phyloP scores from a whole-genome alignment of 2,113 vertebrate genomes.

The Caranx melampygus region DNA sequence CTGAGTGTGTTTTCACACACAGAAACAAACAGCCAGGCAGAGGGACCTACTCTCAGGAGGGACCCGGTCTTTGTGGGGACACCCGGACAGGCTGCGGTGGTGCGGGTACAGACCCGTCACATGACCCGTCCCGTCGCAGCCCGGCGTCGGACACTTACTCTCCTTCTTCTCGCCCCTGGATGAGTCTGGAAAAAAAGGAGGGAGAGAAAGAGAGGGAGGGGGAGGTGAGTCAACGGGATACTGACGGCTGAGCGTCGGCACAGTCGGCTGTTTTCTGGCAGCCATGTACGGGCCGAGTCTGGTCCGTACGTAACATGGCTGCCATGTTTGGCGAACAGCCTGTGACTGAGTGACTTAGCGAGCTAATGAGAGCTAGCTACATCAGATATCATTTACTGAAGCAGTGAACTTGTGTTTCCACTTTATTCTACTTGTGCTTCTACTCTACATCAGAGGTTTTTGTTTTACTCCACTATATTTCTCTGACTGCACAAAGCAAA shows the following conservation, averaged over 20 bases:
- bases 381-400: too few species aligned
- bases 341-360: background rate
- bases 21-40: slow-evolving; percentile 3
- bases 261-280: background rate
- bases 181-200: slow-evolving; percentile 85
- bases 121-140: slow-evolving; percentile 97
- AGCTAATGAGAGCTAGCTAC: too few species aligned
- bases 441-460: too few species aligned
- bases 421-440: background rate
- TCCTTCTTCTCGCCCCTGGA: slow-evolving; percentile 99
- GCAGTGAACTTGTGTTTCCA: background rate
- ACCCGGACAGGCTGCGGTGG: slow-evolving; percentile 99
- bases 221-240: background rate
- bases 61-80: slow-evolving; percentile 99
- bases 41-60: slow-evolving; percentile 97
- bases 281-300: background rate
- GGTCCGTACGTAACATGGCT: background rate
- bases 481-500: too few species aligned
- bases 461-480: too few species aligned
- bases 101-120: slow-evolving; percentile 99
- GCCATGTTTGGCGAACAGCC: background rate
- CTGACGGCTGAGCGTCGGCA: too few species aligned
- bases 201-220: background rate
- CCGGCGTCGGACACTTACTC: slow-evolving; percentile 99
- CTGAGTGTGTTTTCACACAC: background rate